phyloP scores from a whole-genome alignment of 2,888 invertebrate genomes.

The Thalpophila matura region DNA sequence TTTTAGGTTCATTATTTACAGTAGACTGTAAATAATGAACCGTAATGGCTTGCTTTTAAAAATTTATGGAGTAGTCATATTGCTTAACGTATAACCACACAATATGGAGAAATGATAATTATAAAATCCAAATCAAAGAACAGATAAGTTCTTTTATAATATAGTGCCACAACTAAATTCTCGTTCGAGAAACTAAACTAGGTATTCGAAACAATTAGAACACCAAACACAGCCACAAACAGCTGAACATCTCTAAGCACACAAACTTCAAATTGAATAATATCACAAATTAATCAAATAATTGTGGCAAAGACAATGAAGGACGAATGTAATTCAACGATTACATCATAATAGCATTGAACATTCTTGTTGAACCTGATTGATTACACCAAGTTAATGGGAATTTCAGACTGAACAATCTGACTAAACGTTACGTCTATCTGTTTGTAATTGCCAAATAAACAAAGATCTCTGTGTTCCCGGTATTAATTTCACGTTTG shows the following conservation, averaged over 20 bases:
- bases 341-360: constrained; percentile 56
- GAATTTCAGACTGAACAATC: constrained; percentile 73
- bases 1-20: too few relatives aligned
- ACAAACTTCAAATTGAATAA: constrained; percentile 57
- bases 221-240: constrained; percentile 36
- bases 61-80: background rate
- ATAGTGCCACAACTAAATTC: background rate
- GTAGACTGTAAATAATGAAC: too few relatives aligned
- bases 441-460: constrained; percentile 72
- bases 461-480: constrained; percentile 68
- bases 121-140: background rate
- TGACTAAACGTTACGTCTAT: constrained; percentile 64
- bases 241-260: constrained; percentile 39
- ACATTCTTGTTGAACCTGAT: constrained; percentile 62
- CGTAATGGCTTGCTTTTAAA: background rate
- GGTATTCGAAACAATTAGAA: constrained; percentile 45
- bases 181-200: constrained; percentile 25
- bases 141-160: background rate
- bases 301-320: constrained; percentile 53
- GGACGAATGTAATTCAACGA: constrained; percentile 60
- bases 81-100: background rate
- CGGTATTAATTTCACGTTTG: constrained; percentile 73
- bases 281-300: constrained; percentile 60
- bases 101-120: background rate
- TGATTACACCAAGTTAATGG: constrained; percentile 68